Evolutionary conservation across 2,888 invertebrate genomes (phyloP), one percentile per base, ranked within the genome.

Genomic region (Crossocerus cetratus): DNA sequence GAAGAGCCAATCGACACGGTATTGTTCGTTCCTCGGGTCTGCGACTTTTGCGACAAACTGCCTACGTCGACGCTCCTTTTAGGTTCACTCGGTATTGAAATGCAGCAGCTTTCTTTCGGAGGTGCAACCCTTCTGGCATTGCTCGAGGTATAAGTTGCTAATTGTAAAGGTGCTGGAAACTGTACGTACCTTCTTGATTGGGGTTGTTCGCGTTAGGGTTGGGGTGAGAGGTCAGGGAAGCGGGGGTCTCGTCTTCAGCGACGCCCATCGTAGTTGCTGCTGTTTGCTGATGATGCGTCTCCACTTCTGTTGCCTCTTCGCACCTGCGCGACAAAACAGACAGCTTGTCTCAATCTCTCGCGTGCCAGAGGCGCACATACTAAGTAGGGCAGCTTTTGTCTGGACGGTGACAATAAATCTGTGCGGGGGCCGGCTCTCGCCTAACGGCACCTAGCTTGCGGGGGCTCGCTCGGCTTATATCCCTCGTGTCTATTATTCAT

Each of bases 241-340:
- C 86, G 76, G 89, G 87, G 65, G 88, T 88, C 78, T 89, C 89
- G 83, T 89, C 89, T 83, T 89, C 89, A 77, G 89, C 89, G 84
- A 89, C 88, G 79, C 89, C 89, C 89, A 89, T 89, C 81, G 87
- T 88, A 78, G 87, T 83, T 83, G 85, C 84, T 78, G 86, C 86
- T 75, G 88, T 85, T 83, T 87, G 87, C 81, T 86, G 88, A 84
- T 88, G 87, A 87, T 87, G 86, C 81, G 88, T 84, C 84, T 89
- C 88, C 83, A 88, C 86, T 85, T 89, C 89, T 82, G 88, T 86
- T 75, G 86, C 87, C 84, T 89, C 89, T 86, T 88, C 89, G 78
- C 89, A 89, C 89, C 89, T 89, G 78, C 14, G 16, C 13, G 59
- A 68, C 49, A 73, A 74, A 16, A 56, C 22, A 64, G 2, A 18